These are phyloP conservation scores for Yponomeuta cagnagella DNA, from an alignment of 2,888 invertebrate species.

Conservation along the genomic window DNA sequence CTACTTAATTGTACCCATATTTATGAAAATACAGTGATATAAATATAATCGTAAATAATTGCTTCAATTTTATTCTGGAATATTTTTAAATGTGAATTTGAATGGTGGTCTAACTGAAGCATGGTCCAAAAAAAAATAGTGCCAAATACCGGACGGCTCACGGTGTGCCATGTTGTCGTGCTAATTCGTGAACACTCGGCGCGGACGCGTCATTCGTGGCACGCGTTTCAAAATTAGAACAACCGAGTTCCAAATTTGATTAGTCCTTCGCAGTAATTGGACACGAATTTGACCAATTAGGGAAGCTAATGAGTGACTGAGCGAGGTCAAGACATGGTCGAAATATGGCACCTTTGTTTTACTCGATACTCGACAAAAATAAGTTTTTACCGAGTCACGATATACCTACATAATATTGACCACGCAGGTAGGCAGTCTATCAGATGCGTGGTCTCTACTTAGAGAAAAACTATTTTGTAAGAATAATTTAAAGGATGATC, in stretches of 20 bases:
- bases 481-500: no score
- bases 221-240: constrained; percentile 39
- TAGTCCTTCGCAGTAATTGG: constrained; percentile 25
- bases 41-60: no score
- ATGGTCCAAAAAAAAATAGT: background rate
- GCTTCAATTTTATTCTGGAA: no score
- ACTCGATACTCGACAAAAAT: background rate
- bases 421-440: no score
- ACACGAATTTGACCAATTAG: constrained; percentile 15
- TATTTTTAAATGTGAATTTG: no score
- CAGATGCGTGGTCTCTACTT: no score
- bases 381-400: background rate
- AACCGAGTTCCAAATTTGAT: constrained; percentile 40
- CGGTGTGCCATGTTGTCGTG: constrained; percentile 21
- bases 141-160: background rate
- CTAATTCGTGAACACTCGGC: constrained; percentile 28
- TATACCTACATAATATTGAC: no score
- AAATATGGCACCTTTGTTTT: background rate
- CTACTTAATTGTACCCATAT: no score
- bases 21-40: no score
- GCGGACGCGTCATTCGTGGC: constrained; percentile 34
- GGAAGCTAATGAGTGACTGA: constrained; percentile 8
- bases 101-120: background rate
- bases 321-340: constrained; percentile 8
- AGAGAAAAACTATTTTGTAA: no score